These are phyloP conservation scores for Anomalospiza imberbis DNA, from an alignment of 2,797 vertebrate genomes.

Conservation along the genomic window DNA sequence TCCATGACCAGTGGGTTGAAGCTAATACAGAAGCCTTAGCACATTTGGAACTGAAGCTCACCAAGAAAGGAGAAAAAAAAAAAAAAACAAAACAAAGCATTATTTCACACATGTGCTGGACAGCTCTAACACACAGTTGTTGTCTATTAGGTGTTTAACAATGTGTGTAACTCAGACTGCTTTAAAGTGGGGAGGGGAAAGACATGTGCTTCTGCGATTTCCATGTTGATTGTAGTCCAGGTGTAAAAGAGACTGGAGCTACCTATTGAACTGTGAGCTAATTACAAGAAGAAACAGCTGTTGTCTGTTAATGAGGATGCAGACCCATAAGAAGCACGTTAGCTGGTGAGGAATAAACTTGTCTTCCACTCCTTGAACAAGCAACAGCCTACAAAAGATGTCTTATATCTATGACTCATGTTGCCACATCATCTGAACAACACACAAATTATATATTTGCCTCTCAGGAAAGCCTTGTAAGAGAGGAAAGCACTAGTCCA, in stretches of 20 bases:
- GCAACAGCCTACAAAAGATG: not conserved
- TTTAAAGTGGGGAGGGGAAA: constrained; percentile 56
- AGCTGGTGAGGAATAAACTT: constrained; percentile 11
- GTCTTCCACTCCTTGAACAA: not conserved
- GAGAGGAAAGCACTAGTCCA: not conserved
- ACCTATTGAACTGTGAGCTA: constrained; percentile 79
- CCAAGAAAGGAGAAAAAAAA: not conserved
- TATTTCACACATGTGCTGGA: constrained; percentile 35
- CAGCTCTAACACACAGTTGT: constrained; percentile 25
- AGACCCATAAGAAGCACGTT: constrained; percentile 36
- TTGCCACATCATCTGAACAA: not conserved
- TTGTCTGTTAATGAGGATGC: constrained; percentile 76
- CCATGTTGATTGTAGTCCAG: constrained; percentile 69
- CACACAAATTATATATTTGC: not conserved
- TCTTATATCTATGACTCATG: not conserved
- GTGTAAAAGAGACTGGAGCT: constrained; percentile 72
- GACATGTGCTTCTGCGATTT: constrained; percentile 72
- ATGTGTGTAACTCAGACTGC: constrained; percentile 68
- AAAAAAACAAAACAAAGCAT: not conserved
- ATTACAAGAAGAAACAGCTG: constrained; percentile 80
- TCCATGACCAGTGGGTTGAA: constrained; percentile 16
- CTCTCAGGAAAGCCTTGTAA: not conserved
- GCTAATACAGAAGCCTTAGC: constrained; percentile 10
- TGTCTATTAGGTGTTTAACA: constrained; percentile 75
- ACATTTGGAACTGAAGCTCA: constrained; percentile 22